Base-by-base conservation (phyloP, 2,888 invertebrate species). In the Zelleria hepariella region DNA sequence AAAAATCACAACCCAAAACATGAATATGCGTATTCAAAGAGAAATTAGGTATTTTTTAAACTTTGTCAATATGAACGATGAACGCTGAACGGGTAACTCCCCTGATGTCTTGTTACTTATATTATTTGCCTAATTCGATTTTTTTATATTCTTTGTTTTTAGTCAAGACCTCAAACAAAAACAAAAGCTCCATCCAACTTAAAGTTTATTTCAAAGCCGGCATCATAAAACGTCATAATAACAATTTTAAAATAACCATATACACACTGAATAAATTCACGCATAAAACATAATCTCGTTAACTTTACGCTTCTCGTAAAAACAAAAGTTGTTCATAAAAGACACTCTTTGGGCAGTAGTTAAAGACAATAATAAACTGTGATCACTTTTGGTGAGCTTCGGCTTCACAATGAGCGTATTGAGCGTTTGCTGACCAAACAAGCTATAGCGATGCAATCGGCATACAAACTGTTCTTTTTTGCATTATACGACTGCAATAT, bases 311-410 rank as follows among this genome's bases (percentile, higher is more conserved):
- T 23, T 25, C 21, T 24, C 53, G 23, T 53, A 53, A 53, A 53
- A 20, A 53, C 53, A 53, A 53, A 51, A 53, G 53, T 53, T 53
- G 53, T n/a, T 24, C 25, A 53, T 53, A 53, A 53, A 53, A 53
- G 25, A 53, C 53, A 53, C 53, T 53, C 25, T 21, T 49, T 49
- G 21, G n/a, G n/a, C 53, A 25, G 25, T n/a, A 53, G 25, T 25
- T 51, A 51, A n/a, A 6, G 32, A 51, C 51, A 53, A 53, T 53
- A 23, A 53, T 5, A 49, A 49, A 49, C 49, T 42, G 10, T 2
- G 15, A 15, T 42, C 15, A 15, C 15, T 15, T 42, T 15, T 42
- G 32, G 32, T 42, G 32, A 10, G 10, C 32, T 42, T 15, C 32
- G 4, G 15, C 15, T 42, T 42, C 6, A 42, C 32, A 42, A 42